These are phyloP conservation scores for Leptobrachium ailaonicum DNA, from an alignment of 2,113 vertebrate species.

Conservation along the genomic window DNA sequence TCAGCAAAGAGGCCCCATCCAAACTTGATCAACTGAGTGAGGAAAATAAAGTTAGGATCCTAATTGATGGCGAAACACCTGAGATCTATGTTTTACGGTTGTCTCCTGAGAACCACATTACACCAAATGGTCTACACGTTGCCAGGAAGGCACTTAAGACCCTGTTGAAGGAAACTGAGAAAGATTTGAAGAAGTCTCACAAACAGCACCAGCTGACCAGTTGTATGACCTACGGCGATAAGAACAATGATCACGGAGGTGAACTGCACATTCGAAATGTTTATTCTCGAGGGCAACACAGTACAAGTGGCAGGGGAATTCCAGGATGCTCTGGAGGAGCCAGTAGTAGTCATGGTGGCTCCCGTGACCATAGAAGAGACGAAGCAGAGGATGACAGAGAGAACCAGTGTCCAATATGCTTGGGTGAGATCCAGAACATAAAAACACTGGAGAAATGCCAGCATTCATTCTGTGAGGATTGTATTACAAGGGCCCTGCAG, in stretches of 20 bases:
- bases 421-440: constrained; percentile 88
- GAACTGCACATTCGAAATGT: constrained; percentile 74
- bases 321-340: constrained; percentile 65
- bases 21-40: constrained; percentile 87
- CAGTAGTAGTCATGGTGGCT: constrained; percentile 71
- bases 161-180: constrained; percentile 69
- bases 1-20: constrained; percentile 82
- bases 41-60: constrained; percentile 83
- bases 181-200: constrained; percentile 74
- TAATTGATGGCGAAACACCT: constrained; percentile 88
- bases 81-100: constrained; percentile 91
- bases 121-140: constrained; percentile 55
- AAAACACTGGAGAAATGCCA: constrained; percentile 87
- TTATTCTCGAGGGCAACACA: constrained; percentile 64
- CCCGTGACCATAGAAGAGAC: constrained; percentile 63
- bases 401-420: constrained; percentile 87
- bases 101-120: constrained; percentile 72
- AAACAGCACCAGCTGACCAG: constrained; percentile 78
- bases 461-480: constrained; percentile 87
- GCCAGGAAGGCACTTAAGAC: constrained; percentile 69
- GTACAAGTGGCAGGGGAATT: constrained; percentile 64
- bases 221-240: constrained; percentile 82
- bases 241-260: constrained; percentile 78
- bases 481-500: constrained; percentile 88
- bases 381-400: constrained; percentile 76